Base-by-base conservation (phyloP, 2,797 vertebrate species). In the Psittacula derbiana region DNA sequence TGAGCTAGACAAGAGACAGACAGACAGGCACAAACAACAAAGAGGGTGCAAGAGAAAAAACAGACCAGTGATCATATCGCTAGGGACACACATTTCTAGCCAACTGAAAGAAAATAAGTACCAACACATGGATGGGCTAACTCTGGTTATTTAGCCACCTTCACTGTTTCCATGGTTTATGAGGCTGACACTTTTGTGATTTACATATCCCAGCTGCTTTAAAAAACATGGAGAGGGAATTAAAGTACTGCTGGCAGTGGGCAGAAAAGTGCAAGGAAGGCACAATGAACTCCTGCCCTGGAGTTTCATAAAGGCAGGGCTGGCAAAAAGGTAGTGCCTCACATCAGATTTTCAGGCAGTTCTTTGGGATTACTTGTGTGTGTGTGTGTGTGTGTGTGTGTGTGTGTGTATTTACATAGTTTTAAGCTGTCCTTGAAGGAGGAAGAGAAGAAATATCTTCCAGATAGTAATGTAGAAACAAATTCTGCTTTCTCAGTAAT, bases 31-130 rank as follows among this genome's bases (percentile, higher is more conserved):
- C 13, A 52, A 89, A 90, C 71, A 83, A 92, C 80, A 88, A 14
- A 84, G 43, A 85, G 53, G 73, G 70, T 69, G 73, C 85, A 92
- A 87, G 80, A 90, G 92, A 81, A 90, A 66, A 88, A 89, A 93
- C 55, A 92, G 94, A 90, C 90, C 94, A 93, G 90, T 90, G 93
- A 53, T 79, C 95, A 92, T 86, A 95, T 91, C 1, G 3, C 82
- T 53, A 73, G 64, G 91, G 85, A 64, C 60, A 73, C 65, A 58
- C 70, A 46, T 30, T 64, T 31, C 66, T 30, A 86, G 73, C 43
- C 25, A 66, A 15, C 61, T 36, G 33, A 21, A 62, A 62, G 40
- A 58, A 75, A 58, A 0, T 31, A 69, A 60, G 47, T 50, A 75
- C 89, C 55, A 64, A 44, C 24, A 79, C 43, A n/a, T 3, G 33